phyloP scores from a whole-genome alignment of 2,888 invertebrate genomes.

The Diloba caeruleocephala region DNA sequence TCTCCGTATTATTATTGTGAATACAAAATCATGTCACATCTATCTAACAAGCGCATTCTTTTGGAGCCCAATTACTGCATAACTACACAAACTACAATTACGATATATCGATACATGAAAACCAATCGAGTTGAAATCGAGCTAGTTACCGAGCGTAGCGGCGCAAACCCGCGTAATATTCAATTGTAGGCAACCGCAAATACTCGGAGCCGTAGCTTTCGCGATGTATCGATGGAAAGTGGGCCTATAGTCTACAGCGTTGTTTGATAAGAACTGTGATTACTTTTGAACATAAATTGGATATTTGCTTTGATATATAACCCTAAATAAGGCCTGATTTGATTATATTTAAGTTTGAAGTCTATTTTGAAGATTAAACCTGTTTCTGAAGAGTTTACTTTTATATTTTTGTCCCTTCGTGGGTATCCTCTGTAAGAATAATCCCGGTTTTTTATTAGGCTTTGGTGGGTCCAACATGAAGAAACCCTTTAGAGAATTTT shows the following conservation, averaged over 20 bases:
- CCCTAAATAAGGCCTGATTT: neutral
- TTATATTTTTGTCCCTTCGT: no score
- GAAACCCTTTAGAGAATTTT: no score
- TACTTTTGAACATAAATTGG: slow-evolving; percentile 15
- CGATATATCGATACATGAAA: slow-evolving; percentile 55
- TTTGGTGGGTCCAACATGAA: no score
- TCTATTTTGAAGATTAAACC: neutral
- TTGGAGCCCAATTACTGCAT: slow-evolving; percentile 31
- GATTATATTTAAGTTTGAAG: neutral
- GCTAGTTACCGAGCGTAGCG: slow-evolving; percentile 54
- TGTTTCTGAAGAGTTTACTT: no score
- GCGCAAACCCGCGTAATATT: slow-evolving; percentile 76
- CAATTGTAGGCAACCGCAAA: slow-evolving; percentile 85
- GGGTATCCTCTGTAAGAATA: no score
- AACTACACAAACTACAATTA: slow-evolving; percentile 36
- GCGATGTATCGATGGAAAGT: slow-evolving; percentile 80
- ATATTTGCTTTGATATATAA: slow-evolving; percentile 1
- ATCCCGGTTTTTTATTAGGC: no score
- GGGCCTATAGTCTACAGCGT: slow-evolving; percentile 74
- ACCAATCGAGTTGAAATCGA: slow-evolving; percentile 55
- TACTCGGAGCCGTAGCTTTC: slow-evolving; percentile 81
- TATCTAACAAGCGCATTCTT: slow-evolving; percentile 10
- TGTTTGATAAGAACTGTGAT: slow-evolving; percentile 68
- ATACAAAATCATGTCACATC: slow-evolving; percentile 14
- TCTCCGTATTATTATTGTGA: no score